Base-by-base conservation (phyloP, 2,113 vertebrate genomes). In the Phycodurus eques region DNA sequence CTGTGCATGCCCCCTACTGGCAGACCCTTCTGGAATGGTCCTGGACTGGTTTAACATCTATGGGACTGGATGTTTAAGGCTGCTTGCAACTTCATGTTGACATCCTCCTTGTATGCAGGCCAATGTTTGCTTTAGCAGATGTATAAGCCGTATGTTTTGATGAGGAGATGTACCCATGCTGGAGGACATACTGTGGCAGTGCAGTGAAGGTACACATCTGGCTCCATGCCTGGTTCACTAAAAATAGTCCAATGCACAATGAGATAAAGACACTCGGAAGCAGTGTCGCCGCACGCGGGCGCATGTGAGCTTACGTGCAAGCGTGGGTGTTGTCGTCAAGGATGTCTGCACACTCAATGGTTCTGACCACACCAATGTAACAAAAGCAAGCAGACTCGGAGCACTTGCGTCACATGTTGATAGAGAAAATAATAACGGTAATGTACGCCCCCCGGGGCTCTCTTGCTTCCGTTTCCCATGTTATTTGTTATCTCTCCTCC, bases 211-310 rank as follows among this genome's bases (percentile, higher is more conserved):
- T 77, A 68, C 86, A 87, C 83, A 88, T 87, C 81, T 90, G 89
- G 86, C 81, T 80, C 71, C 60, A 60, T 79, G 79, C 74, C 80
- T 72, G 46, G 44, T 71, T 74, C 72, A 72, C 84, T 90, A 91
- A 88, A 91, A 92, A 92, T 90, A 93, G 80, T 82, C 70, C 56
- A 46, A 74, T 81, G 68, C 77, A 90, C 83, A 86, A 87, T 80
- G 71, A 83, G 80, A 80, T 71, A 68, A 72, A 80, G 79, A 77
- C 14, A 80, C 81, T 79, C 53, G 49, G 22, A 86, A 78, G 69
- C 65, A 65, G 57, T 2, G 68, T 68, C 70, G 83, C 86, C 82
- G 70, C 80, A 79, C 75, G 71, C 42, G 14, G 12, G 46, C 68
- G 68, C 71, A 57, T 57, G 67, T 46, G 57, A 65, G 56, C 74